Percentiles rank a stretch among this genome's conserved stretches.
Conservation (phyloP, 2,797 vertebrate species). For the Vespertilio murinus region DNA sequence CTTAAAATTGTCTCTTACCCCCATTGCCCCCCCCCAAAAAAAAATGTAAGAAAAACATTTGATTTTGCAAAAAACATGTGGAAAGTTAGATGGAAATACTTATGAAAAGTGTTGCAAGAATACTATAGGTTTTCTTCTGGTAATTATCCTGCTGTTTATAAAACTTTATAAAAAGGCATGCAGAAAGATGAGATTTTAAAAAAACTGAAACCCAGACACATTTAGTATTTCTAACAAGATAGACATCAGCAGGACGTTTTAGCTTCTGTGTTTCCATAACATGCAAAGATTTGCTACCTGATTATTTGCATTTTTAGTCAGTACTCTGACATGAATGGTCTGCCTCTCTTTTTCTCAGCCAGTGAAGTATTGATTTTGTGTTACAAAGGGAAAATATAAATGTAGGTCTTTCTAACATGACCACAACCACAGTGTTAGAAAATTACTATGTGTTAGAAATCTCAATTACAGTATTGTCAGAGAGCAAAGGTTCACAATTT, state of each 20-base stretch:
- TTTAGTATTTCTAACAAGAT: conserved; percentile 56
- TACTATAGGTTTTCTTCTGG: conserved; percentile 5
- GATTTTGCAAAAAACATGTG: background rate
- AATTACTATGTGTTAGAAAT: conserved; percentile 68
- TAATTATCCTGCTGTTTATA: background rate
- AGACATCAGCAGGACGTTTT: background rate
- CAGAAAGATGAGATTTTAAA: conserved; percentile 25
- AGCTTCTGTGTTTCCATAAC: conserved; percentile 49
- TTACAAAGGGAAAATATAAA: conserved; percentile 69
- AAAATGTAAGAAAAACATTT: background rate
- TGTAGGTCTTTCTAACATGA: conserved; percentile 62
- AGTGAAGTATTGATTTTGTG: conserved; percentile 40
- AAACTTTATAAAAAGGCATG: background rate
- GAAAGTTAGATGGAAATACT: conserved; percentile 30
- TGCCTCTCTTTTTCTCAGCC: background rate
- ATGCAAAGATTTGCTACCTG: background rate
- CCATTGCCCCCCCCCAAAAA: too few relatives aligned
- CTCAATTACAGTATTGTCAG: conserved; percentile 22
- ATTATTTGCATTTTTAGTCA: conserved; percentile 67
- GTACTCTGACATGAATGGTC: conserved; percentile 10
- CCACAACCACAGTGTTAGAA: conserved; percentile 61
- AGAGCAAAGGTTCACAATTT: conserved; percentile 14
- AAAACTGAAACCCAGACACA: conserved; percentile 26
- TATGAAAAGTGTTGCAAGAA: background rate
- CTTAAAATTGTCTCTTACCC: background rate